Percentiles rank a stretch among this genome's conserved stretches.
These are phyloP conservation scores for Chloroceryle inda DNA, from an alignment of 2,797 vertebrate genomes.

Conservation along the genomic window DNA sequence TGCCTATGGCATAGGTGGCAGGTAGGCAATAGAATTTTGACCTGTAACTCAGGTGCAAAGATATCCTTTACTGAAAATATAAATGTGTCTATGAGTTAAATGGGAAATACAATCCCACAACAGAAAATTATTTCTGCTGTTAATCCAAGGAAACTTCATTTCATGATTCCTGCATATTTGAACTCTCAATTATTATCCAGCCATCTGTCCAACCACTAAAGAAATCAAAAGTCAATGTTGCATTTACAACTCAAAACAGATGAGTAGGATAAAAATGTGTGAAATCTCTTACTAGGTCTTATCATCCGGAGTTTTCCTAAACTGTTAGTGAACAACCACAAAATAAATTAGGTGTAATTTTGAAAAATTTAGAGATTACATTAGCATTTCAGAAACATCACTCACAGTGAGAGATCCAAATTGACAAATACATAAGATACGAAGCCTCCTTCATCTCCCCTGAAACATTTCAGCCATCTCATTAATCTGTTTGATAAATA, in stretches of 20 bases:
- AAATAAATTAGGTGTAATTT: conserved; percentile 67
- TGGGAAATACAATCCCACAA: conserved; percentile 37
- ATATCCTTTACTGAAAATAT: not conserved
- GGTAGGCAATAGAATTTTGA: not conserved
- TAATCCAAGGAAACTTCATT: conserved; percentile 46
- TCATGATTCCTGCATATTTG: not conserved
- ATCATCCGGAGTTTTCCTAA: conserved; percentile 59
- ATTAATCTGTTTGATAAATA: not conserved
- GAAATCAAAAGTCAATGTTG: not conserved
- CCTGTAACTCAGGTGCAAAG: not conserved
- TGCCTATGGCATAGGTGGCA: not conserved
- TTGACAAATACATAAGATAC: not conserved
- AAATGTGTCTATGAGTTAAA: not conserved
- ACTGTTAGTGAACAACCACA: conserved; percentile 46
- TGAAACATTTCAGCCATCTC: conserved; percentile 31
- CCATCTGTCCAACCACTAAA: conserved; percentile 46
- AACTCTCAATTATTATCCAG: conserved; percentile 60
- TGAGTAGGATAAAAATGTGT: conserved; percentile 55
- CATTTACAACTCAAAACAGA: conserved; percentile 56
- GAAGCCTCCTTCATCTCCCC: conserved; percentile 42
- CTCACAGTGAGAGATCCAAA: conserved; percentile 47
- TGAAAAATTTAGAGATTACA: conserved; percentile 67
- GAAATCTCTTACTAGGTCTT: conserved; percentile 42
- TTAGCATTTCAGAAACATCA: conserved; percentile 62
- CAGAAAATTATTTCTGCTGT: conserved; percentile 23